Percentiles rank a stretch among this genome's conserved stretches.
Evolutionary conservation across 2,888 invertebrate species (phyloP).

Genomic region (Plusia festucae): DNA sequence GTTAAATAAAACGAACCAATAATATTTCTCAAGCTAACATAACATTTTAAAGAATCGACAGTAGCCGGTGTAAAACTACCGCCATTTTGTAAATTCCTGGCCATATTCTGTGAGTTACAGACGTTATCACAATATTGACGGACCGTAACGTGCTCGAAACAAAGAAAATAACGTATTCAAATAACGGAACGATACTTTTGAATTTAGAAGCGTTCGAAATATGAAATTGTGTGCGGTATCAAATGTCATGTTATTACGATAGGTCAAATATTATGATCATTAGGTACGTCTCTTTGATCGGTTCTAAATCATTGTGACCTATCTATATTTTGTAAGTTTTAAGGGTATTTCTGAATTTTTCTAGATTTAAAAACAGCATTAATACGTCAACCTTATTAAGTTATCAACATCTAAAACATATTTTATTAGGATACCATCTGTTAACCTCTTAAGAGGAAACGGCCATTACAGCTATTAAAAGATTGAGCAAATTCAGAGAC

Average conservation of each 20-base stretch:
- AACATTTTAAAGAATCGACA: background rate
- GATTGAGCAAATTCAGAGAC: background rate
- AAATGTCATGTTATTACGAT: constrained; percentile 8
- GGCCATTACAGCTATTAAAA: background rate
- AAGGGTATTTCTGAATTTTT: too few relatives aligned
- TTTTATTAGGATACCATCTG: too few relatives aligned
- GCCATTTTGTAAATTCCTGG: constrained; percentile 33
- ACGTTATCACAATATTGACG: constrained; percentile 23
- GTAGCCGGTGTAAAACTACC: constrained; percentile 19
- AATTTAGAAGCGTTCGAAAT: constrained; percentile 18
- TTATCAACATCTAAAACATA: too few relatives aligned
- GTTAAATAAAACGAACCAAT: background rate
- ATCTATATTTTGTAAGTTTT: background rate
- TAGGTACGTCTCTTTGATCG: too few relatives aligned
- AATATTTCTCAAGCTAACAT: constrained; percentile 1
- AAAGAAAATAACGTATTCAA: constrained; percentile 44
- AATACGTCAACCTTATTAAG: too few relatives aligned
- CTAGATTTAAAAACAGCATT: too few relatives aligned
- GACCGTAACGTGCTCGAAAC: constrained; percentile 34
- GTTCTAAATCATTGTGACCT: too few relatives aligned
- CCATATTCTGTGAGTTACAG: constrained; percentile 18
- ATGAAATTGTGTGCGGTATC: constrained; percentile 19
- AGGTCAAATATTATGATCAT: constrained; percentile 17
- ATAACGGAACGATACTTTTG: constrained; percentile 25
- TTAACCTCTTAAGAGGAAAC: background rate